Percentiles rank a stretch among this genome's conserved stretches.
Evolutionary conservation across 2,797 vertebrate genomes (phyloP).

Genomic region (Poecilia velifera): DNA sequence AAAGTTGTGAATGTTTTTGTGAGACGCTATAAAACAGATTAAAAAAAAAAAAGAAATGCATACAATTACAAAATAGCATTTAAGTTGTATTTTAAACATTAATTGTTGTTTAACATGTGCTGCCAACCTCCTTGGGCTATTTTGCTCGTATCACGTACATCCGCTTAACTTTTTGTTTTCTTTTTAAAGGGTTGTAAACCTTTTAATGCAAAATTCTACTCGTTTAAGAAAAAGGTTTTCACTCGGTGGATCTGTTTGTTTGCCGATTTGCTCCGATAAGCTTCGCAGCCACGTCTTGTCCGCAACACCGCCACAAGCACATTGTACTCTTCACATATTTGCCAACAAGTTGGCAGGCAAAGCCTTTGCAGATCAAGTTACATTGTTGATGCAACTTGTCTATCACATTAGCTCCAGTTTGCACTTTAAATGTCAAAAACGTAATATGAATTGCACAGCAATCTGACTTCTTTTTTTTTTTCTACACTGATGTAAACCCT

Average conservation of each 20-base stretch:
- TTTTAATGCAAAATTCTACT: conserved; percentile 34
- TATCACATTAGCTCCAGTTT: conserved; percentile 28
- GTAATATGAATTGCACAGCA: conserved; percentile 33
- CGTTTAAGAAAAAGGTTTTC: conserved; percentile 23
- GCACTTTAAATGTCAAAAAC: conserved; percentile 37
- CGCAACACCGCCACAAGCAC: neutral
- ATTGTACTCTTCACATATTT: conserved; percentile 2
- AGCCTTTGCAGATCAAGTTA: conserved; percentile 4
- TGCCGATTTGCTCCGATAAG: neutral
- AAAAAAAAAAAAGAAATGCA: neutral
- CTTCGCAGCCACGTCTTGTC: neutral
- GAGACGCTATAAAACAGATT: too few species aligned
- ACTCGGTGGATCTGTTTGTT: conserved; percentile 35
- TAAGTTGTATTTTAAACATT: neutral
- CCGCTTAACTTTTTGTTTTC: neutral
- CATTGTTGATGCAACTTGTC: conserved; percentile 32
- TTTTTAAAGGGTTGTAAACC: conserved; percentile 11
- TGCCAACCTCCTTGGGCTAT: neutral
- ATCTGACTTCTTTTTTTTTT: conserved; percentile 11
- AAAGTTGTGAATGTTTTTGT: too few species aligned
- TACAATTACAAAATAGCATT: neutral
- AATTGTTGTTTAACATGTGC: neutral
- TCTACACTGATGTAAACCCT: conserved; percentile 14
- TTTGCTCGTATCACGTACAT: neutral
- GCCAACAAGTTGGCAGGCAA: neutral